Percentiles rank a stretch among this genome's conserved stretches.
These are phyloP conservation scores for Microdon myrmicae DNA, from an alignment of 2,888 invertebrate species.

Conservation along the genomic window DNA sequence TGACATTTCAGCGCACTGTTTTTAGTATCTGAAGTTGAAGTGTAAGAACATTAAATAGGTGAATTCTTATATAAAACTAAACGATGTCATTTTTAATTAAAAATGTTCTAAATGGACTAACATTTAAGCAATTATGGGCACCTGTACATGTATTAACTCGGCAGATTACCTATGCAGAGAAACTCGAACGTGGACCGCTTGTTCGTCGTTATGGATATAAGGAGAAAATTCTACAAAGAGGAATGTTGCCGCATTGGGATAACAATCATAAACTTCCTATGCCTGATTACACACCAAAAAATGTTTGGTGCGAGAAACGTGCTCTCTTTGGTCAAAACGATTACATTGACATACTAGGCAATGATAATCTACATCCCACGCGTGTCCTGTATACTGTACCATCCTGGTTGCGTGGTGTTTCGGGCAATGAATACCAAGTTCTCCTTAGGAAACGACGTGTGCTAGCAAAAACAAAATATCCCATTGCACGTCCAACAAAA, in stretches of 20 bases:
- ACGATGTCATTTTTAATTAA: constrained; percentile 39
- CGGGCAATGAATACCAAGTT: constrained; percentile 84
- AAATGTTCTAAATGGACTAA: constrained; percentile 18
- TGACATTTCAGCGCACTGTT: no score
- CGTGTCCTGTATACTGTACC: constrained; percentile 87
- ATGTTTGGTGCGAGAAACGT: constrained; percentile 79
- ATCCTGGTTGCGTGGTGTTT: constrained; percentile 88
- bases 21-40: constrained; percentile 5
- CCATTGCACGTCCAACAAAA: constrained; percentile 77
- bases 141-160: constrained; percentile 67
- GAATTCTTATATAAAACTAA: constrained; percentile 37
- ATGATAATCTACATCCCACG: constrained; percentile 83
- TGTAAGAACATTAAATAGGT: background rate
- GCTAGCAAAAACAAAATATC: constrained; percentile 71
- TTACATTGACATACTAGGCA: constrained; percentile 95
- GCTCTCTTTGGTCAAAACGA: constrained; percentile 96
- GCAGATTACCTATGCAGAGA: constrained; percentile 70
- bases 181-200: constrained; percentile 68
- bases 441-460: constrained; percentile 77
- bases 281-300: constrained; percentile 77
- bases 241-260: constrained; percentile 76
- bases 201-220: constrained; percentile 74
- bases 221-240: constrained; percentile 74
- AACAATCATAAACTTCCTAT: constrained; percentile 71
- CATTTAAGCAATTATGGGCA: constrained; percentile 23